Evolutionary conservation across 2,888 invertebrate species (phyloP).

Genomic region (Leptinotarsa haldemani): DNA sequence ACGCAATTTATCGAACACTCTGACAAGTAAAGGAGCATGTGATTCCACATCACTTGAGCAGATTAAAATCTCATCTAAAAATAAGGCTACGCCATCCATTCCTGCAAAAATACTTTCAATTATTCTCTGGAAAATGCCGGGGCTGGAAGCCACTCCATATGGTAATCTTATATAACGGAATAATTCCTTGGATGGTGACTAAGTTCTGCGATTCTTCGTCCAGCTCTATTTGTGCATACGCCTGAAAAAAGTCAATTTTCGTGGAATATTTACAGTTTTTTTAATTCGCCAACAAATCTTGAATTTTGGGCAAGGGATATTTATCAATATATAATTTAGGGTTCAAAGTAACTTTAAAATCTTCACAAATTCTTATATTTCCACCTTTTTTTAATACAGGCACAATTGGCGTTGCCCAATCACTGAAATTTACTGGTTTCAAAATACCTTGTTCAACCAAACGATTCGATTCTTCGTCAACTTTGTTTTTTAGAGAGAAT

Average conservation of each 20-base stretch:
- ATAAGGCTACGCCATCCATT: slow-evolving; percentile 29
- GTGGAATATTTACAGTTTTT: too few species aligned
- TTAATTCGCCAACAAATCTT: slow-evolving; percentile 13
- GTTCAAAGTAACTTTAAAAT: slow-evolving; percentile 45
- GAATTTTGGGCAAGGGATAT: slow-evolving; percentile 40
- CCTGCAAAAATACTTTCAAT: slow-evolving; percentile 39
- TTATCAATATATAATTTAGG: slow-evolving; percentile 36
- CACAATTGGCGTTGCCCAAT: slow-evolving; percentile 38
- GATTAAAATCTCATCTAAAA: slow-evolving; percentile 38
- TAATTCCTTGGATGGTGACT: slow-evolving; percentile 39
- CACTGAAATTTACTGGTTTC: slow-evolving; percentile 31
- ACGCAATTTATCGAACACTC: slow-evolving; percentile 36
- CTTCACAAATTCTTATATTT: slow-evolving; percentile 21
- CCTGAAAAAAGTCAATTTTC: slow-evolving; percentile 21
- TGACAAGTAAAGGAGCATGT: slow-evolving; percentile 11
- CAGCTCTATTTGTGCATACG: slow-evolving; percentile 40
- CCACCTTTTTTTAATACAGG: slow-evolving; percentile 18
- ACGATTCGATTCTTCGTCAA: too few species aligned
- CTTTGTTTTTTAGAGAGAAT: too few species aligned
- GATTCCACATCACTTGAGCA: neutral
- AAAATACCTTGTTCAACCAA: slow-evolving; percentile 28
- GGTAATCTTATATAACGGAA: slow-evolving; percentile 38
- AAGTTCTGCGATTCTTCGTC: slow-evolving; percentile 30
- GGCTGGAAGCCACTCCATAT: slow-evolving; percentile 39
- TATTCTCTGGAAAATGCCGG: slow-evolving; percentile 40